phyloP scores from a whole-genome alignment of 1,140 invertebrate genomes.

The Leptoteleia sp. region DNA sequence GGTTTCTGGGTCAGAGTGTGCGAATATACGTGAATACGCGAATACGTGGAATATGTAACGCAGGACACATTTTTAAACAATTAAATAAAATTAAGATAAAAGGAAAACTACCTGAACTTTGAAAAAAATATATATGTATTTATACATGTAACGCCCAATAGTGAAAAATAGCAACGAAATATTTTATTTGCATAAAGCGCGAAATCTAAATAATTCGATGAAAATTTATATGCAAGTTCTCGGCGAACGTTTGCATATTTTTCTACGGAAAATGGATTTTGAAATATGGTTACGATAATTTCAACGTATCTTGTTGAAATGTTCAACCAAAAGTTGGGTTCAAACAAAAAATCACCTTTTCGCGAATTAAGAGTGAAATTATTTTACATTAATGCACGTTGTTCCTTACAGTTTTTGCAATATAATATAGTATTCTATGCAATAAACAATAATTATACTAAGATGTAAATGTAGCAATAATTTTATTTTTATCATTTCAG shows the following conservation, averaged over 20 bases:
- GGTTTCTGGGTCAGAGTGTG: constrained; percentile 52
- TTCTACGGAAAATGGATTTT: not conserved
- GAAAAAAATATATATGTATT: too few species aligned
- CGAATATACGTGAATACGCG: constrained; percentile 42
- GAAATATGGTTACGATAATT: not conserved
- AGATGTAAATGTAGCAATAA: not conserved
- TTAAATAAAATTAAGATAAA: constrained; percentile 35
- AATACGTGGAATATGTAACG: constrained; percentile 39
- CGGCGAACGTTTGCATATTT: not conserved
- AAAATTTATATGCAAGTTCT: constrained; percentile 10
- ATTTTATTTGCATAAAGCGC: constrained; percentile 20
- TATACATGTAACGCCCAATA: not conserved
- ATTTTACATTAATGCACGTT: too few species aligned
- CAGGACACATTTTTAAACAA: constrained; percentile 31
- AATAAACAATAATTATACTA: not conserved
- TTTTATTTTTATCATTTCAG: too few species aligned
- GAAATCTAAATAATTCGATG: constrained; percentile 26
- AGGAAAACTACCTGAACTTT: not conserved
- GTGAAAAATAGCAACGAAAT: not conserved
- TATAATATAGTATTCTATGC: too few species aligned
- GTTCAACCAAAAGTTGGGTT: not conserved
- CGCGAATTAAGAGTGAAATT: too few species aligned
- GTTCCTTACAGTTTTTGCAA: too few species aligned
- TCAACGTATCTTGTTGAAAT: not conserved
- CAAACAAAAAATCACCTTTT: too few species aligned